phyloP scores from a whole-genome alignment of 2,797 vertebrate genomes.

The Falco naumanni region DNA sequence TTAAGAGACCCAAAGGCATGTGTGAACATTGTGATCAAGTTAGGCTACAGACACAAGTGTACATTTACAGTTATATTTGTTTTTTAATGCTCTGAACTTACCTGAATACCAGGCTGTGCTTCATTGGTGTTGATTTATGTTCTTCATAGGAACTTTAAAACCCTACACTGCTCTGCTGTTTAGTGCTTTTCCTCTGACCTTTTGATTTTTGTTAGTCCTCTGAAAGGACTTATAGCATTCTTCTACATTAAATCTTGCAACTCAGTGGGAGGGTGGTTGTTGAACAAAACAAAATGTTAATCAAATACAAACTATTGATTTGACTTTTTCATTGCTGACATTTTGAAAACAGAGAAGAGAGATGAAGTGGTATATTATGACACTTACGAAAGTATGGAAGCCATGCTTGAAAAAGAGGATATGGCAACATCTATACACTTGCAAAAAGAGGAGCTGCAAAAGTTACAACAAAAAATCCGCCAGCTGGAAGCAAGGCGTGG shows the following conservation, averaged over 20 bases:
- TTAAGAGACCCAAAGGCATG: not conserved
- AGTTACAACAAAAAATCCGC: slow-evolving; percentile 90
- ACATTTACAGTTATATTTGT: not conserved
- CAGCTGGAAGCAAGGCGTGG: slow-evolving; percentile 95
- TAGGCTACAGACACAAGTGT: not conserved
- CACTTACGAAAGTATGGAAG: slow-evolving; percentile 95
- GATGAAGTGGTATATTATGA: slow-evolving; percentile 98
- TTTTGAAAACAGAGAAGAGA: slow-evolving; percentile 86
- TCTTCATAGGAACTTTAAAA: not conserved
- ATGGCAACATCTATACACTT: slow-evolving; percentile 75
- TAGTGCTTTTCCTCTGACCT: not conserved
- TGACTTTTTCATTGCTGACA: not conserved
- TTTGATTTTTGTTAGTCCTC: not conserved
- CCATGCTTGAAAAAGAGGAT: slow-evolving; percentile 90
- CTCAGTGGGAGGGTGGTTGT: not conserved
- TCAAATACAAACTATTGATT: not conserved
- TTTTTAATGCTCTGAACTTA: not conserved
- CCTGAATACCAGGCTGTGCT: not conserved
- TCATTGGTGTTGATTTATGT: not conserved
- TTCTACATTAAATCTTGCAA: not conserved
- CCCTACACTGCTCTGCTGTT: not conserved
- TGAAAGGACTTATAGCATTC: not conserved
- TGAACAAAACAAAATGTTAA: not conserved
- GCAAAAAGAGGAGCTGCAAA: slow-evolving; percentile 85
- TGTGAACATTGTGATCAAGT: not conserved